Percentiles rank a stretch among this genome's conserved stretches.
phyloP scores from a whole-genome alignment of 2,888 invertebrate genomes.

The Euspilapteryx auroguttella region DNA sequence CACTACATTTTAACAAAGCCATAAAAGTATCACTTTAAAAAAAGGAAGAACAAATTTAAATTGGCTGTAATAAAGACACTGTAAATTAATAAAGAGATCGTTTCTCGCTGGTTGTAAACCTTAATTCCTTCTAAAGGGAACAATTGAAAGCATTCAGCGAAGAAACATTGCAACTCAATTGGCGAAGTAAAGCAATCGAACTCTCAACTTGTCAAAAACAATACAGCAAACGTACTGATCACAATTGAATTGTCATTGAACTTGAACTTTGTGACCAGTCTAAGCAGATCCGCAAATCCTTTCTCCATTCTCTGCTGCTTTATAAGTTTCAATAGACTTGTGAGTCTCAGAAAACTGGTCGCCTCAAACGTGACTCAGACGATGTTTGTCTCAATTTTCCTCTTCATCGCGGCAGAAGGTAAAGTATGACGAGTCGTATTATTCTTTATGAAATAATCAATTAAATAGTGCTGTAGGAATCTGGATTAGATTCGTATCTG shows the following conservation, averaged over 20 bases:
- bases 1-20: not conserved
- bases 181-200: not conserved
- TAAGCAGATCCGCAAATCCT: slow-evolving; percentile 12
- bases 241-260: slow-evolving; percentile 26
- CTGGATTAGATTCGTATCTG: slow-evolving; percentile 52
- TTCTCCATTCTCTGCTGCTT: slow-evolving; percentile 4
- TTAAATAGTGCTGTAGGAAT: slow-evolving; percentile 44
- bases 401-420: slow-evolving; percentile 25
- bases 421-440: slow-evolving; percentile 47
- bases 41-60: not conserved
- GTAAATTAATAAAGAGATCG: not conserved
- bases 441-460: slow-evolving; percentile 56
- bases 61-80: not conserved
- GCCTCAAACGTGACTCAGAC: slow-evolving; percentile 23
- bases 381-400: slow-evolving; percentile 34
- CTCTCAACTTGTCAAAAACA: slow-evolving; percentile 3
- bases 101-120: not conserved
- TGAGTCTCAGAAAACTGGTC: slow-evolving; percentile 15
- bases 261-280: slow-evolving; percentile 19
- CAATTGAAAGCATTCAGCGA: too few relatives aligned
- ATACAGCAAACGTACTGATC: slow-evolving; percentile 12
- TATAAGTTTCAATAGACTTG: slow-evolving; percentile 11
- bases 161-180: too few relatives aligned
- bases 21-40: not conserved
- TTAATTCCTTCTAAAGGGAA: too few relatives aligned